Conservation (phyloP, 2,797 vertebrate species). For the Enoplosus armatus region DNA sequence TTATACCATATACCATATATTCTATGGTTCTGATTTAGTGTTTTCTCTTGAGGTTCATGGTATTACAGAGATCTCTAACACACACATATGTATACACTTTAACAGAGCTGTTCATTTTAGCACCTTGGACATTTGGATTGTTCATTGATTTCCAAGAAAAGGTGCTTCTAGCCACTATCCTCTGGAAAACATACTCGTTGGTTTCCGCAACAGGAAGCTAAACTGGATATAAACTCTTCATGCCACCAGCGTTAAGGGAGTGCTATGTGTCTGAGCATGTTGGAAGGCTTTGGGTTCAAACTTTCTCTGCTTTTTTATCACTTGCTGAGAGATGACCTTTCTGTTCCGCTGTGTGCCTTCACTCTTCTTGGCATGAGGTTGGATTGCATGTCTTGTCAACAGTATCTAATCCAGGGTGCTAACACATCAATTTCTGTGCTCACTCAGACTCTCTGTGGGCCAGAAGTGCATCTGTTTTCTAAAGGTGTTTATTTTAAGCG, state of each 20-base stretch:
- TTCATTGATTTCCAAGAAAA: slow-evolving; percentile 57
- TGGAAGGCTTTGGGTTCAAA: slow-evolving; percentile 48
- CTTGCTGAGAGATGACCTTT: slow-evolving; percentile 58
- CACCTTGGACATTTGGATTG: slow-evolving; percentile 34
- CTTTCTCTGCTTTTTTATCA: slow-evolving; percentile 36
- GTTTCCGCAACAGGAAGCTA: slow-evolving; percentile 64
- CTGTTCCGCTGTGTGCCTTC: slow-evolving; percentile 22
- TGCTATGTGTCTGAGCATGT: slow-evolving; percentile 41
- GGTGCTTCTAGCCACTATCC: slow-evolving; percentile 12
- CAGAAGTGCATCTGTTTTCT: slow-evolving; percentile 6
- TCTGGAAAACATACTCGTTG: slow-evolving; percentile 29
- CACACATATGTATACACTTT: too few species aligned
- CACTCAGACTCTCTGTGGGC: background rate
- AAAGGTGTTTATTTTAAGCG: background rate
- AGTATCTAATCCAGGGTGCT: slow-evolving; percentile 33
- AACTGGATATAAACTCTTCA: slow-evolving; percentile 64
- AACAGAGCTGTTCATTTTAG: slow-evolving; percentile 6
- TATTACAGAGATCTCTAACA: background rate
- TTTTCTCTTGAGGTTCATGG: background rate
- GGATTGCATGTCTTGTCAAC: slow-evolving; percentile 51
- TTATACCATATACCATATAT: background rate
- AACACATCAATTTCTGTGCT: slow-evolving; percentile 15
- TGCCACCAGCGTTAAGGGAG: slow-evolving; percentile 36
- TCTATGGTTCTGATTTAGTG: background rate
- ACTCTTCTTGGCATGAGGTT: slow-evolving; percentile 41